Base-by-base conservation (phyloP, 2,113 vertebrate genomes). In the Reinhardtius hippoglossoides region DNA sequence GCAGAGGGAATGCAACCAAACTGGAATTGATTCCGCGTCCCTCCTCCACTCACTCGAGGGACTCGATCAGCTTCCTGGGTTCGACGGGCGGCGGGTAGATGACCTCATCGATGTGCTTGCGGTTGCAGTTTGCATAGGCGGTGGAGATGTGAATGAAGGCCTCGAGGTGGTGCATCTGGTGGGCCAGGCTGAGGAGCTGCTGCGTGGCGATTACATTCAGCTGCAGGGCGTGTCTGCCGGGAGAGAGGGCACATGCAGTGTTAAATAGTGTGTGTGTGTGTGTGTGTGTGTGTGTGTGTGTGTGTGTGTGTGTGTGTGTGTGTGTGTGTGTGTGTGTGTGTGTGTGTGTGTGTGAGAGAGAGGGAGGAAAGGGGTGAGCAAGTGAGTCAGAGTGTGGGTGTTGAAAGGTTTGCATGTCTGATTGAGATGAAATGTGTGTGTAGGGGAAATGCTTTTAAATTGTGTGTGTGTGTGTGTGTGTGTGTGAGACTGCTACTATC, bases 131-230 rank as follows among this genome's bases (percentile, higher is more conserved):
- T 78, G 97, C 95, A 81, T 95, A 99, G 89, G 97, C 97, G 0
- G 97, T 99, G 79, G 97, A 98, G 93, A 98, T 92, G 84, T 99
- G 97, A 71, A 99, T 91, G 92, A 99, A 98, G 89, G 95, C 97
- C 84, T 98, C 94, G 0, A 99, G 95, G 71, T 95, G 95, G 44
- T 94, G 92, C 97, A 99, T 99, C 94, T 95, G 95, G 71, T 89
- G 94, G 16, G 97, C 97, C 92, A 99, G 94, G 63, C 90, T 64
- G 7, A 99, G 88, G 35, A 99, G 96, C 90, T 96, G 93, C 91
- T 97, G 96, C 0, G 97, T 99, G 80, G 95, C 97, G 3, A 95
- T 95, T 27, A 96, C 97, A 0, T 99, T 99, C 59, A 99, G 94
- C 85, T 97, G 96, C 89, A 99, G 85, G 31, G 97, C 97, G 0